These are phyloP conservation scores for Tanypteryx hageni DNA, from an alignment of 2,888 invertebrate species.

Conservation along the genomic window DNA sequence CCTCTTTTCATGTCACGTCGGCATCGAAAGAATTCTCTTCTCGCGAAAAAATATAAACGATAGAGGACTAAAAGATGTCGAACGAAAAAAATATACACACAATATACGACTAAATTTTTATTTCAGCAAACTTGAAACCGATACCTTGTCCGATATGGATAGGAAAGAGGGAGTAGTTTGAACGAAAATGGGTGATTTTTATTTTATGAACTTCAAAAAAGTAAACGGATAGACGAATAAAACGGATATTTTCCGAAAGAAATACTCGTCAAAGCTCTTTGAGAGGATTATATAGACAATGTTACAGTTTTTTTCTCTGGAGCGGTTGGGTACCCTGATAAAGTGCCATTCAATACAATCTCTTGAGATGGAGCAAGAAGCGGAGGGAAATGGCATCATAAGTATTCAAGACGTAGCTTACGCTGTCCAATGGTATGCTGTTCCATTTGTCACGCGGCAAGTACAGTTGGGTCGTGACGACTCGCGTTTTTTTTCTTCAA, in stretches of 20 bases:
- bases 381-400: constrained; percentile 11
- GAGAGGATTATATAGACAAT: neutral
- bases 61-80: neutral
- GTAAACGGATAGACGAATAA: neutral
- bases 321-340: neutral
- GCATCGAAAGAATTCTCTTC: neutral
- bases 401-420: constrained; percentile 12
- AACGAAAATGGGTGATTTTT: neutral
- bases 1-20: neutral
- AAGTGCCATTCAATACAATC: neutral
- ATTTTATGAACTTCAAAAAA: too few species aligned
- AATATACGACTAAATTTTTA: neutral
- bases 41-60: neutral
- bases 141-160: neutral
- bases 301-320: neutral
- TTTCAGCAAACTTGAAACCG: neutral
- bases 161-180: neutral
- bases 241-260: neutral
- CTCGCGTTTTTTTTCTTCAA: neutral
- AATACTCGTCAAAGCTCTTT: neutral
- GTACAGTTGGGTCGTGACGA: neutral
- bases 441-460: constrained; percentile 18
- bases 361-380: neutral
- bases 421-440: neutral
- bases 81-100: neutral